Base-by-base conservation (phyloP, 2,888 invertebrate species). In the Lepidochrysops patricia region DNA sequence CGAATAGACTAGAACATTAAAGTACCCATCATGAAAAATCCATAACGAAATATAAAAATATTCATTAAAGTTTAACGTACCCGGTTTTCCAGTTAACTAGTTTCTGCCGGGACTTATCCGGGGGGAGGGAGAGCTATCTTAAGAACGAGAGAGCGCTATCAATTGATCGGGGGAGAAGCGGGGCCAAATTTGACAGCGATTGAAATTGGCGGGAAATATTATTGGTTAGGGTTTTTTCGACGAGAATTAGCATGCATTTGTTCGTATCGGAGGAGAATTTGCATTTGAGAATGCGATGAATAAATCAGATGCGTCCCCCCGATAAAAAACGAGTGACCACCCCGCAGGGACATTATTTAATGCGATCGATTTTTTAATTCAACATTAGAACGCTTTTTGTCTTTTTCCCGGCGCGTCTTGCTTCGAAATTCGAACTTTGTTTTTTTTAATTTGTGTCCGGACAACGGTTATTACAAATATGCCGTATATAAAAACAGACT, bases 161-260 rank as follows among this genome's bases (percentile, higher is more conserved):
- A 89, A 88, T 89, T 89, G 88, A 89, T 89, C 88, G 82, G 82
- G 79, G 85, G 70, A 69, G 78, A 73, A 74, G 75, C 73, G 76
- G 75, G 72, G 68, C 86, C 84, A 84, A 88, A 88, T 88, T 89
- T 88, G 89, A 89, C 89, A 88, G 86, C 85, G 79, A 89, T 86
- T 85, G 84, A 86, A 88, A 88, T 89, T 88, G 89, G 86, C 87
- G 87, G 82, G 83, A 85, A 86, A 85, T 79, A 85, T 87, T 87
- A 84, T 83, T 82, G 82, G 82, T 80, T 74, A 77, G 74, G 71
- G 70, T 77, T 79, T 78, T 79, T 72, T 69, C 63, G 62, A 61
- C 65, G 70, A 63, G 67, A 76, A 77, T 79, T 72, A 73, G 72
- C 68, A 70, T 66, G 66, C 68, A 68, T 69, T 66, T 66, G 66